These are phyloP conservation scores for Plodia interpunctella DNA, from an alignment of 1,140 invertebrate genomes.

Conservation along the genomic window DNA sequence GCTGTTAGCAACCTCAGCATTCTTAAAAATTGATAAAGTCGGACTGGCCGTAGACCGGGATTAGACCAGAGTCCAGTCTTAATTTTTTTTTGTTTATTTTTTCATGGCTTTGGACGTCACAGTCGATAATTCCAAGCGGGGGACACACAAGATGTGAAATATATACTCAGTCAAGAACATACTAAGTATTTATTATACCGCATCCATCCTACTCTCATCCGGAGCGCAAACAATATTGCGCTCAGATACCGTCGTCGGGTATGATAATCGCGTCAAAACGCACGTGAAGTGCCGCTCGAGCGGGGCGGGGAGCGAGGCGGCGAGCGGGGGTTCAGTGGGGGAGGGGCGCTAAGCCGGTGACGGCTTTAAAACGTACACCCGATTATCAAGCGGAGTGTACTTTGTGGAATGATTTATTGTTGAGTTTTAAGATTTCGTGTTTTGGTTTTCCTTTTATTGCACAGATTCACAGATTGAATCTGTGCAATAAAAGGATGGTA, in stretches of 20 bases:
- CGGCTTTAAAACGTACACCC: constrained; percentile 66
- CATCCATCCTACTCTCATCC: constrained; percentile 35
- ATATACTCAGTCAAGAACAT: too few relatives aligned
- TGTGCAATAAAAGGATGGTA: too few relatives aligned
- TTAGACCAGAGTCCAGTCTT: too few relatives aligned
- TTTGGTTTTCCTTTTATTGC: too few relatives aligned
- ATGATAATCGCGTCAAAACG: constrained; percentile 76
- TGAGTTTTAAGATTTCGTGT: constrained; percentile 13
- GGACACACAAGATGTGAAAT: too few relatives aligned
- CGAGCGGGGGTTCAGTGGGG: constrained; percentile 15
- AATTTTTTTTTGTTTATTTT: too few relatives aligned
- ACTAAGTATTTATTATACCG: too few relatives aligned
- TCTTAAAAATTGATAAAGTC: too few relatives aligned
- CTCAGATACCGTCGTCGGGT: constrained; percentile 62
- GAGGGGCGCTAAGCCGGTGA: constrained; percentile 60
- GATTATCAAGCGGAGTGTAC: constrained; percentile 68
- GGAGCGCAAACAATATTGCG: constrained; percentile 66
- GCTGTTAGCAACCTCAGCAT: too few relatives aligned
- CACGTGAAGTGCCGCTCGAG: constrained; percentile 68
- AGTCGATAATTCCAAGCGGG: too few relatives aligned
- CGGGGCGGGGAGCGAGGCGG: constrained; percentile 17
- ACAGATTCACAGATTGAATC: not conserved
- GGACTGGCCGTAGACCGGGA: too few relatives aligned
- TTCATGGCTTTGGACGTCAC: too few relatives aligned
- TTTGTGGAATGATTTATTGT: constrained; percentile 59